Evolutionary conservation across 92 coral and sea anemone genomes (phyloP), one percentile per base, ranked within the genome.

Genomic region (Heteractis magnifica): DNA sequence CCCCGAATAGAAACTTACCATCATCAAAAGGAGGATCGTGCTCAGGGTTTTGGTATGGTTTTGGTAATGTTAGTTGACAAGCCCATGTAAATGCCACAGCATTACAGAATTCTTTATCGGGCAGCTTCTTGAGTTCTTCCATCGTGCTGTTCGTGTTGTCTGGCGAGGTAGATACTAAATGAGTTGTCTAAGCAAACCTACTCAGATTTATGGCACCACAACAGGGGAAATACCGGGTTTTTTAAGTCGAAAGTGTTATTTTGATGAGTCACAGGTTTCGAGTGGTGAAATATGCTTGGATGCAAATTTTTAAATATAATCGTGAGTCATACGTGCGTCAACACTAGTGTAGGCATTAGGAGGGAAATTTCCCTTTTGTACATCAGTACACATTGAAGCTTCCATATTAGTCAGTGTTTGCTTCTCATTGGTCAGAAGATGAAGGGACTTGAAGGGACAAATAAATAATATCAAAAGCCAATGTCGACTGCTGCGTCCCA

Each of bases 1-100:
- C 9, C 21, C 10, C 14, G 23, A 71, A 8, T 51, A 44, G 6
- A 74, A 9, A 76, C 86, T 56, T 56, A 82, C 86, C 20, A 55
- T 73, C 73, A 20, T 72, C 56, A 41, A 26, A 71, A 50, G 79
- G 86, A 4, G 80, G 75, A 34, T 76, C 80, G 51, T 56, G 71
- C 65, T 81, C 84, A 4, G 15, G 48, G 21, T 56, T 48, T 81
- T 81, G 84, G 53, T 10, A 81, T 6, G 74, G 65, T n/a, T 76
- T 82, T 16, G 92, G 92, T 60, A 77, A 58, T 51, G 92, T 89
- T 0, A 77, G 51, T 72, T 71, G 86, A 55, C 92, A 89, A 10
- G 81, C 87, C 26, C 56, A 51, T 2, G 92, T 52, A 51, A 74
- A 89, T 0, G 87, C 92, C 21, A 76, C 84, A n/a, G 89, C 89